phyloP scores from a whole-genome alignment of 2,888 invertebrate species.

The Catotricha subobsoleta region DNA sequence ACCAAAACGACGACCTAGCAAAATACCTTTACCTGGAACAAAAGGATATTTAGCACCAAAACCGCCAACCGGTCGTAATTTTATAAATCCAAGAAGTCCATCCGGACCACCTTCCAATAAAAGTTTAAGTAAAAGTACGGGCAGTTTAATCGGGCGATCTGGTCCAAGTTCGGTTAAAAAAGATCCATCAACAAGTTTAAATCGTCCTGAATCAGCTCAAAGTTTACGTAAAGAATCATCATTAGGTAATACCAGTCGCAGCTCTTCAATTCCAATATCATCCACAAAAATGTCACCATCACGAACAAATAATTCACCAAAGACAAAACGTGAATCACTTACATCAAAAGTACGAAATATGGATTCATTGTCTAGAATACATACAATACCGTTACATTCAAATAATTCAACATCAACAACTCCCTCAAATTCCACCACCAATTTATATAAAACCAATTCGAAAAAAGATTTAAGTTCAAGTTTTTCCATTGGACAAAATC shows the following conservation, averaged over 20 bases:
- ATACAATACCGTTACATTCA: constrained; percentile 13
- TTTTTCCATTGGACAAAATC: constrained; percentile 13
- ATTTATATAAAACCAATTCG: constrained; percentile 10
- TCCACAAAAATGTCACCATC: constrained; percentile 15
- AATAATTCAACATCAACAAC: constrained; percentile 13
- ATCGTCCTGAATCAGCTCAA: constrained; percentile 35
- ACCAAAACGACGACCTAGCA: constrained; percentile 38
- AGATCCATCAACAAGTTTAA: not conserved
- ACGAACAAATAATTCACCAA: constrained; percentile 21
- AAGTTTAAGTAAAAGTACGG: constrained; percentile 27
- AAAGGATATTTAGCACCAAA: constrained; percentile 41
- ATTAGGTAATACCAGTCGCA: constrained; percentile 18
- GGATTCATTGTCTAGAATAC: constrained; percentile 32
- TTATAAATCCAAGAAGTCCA: constrained; percentile 11
- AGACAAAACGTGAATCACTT: constrained; percentile 32
- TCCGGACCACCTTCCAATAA: constrained; percentile 21
- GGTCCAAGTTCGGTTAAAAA: constrained; percentile 10
- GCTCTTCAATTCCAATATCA: constrained; percentile 27
- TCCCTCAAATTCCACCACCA: constrained; percentile 3
- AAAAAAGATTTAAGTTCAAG: constrained; percentile 14
- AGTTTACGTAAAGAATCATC: constrained; percentile 26
- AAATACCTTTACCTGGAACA: constrained; percentile 48
- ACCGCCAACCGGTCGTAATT: constrained; percentile 32
- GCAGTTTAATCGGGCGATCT: constrained; percentile 20
- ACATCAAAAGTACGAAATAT: constrained; percentile 34